Conservation (phyloP, 1,140 invertebrate species). For the Brachionus sp. region DNA sequence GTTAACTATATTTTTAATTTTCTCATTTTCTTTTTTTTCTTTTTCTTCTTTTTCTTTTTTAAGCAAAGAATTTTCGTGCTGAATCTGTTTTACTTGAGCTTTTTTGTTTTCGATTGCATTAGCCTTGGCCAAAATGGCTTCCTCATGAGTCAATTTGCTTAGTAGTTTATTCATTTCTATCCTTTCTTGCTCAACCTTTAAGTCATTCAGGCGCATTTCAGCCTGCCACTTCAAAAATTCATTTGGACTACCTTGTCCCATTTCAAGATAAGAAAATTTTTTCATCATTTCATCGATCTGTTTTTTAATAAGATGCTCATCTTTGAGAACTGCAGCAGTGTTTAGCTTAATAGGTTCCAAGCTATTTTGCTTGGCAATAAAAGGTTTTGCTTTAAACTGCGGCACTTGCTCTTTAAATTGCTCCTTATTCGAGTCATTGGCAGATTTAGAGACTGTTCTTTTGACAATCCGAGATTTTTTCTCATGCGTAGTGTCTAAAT, state of each 20-base stretch:
- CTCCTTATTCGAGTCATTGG: neutral
- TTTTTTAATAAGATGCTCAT: constrained; percentile 57
- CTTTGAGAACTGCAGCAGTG: constrained; percentile 56
- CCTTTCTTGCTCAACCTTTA: constrained; percentile 52
- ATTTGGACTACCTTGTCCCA: constrained; percentile 53
- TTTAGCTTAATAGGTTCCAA: constrained; percentile 58
- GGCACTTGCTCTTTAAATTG: neutral
- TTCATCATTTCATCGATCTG: constrained; percentile 51
- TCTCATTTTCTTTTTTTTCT: constrained; percentile 8
- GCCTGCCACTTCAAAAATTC: constrained; percentile 58
- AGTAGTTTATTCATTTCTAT: constrained; percentile 54
- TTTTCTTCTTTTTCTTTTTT: constrained; percentile 28
- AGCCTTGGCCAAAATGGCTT: constrained; percentile 57
- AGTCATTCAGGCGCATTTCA: constrained; percentile 54
- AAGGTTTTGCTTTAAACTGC: constrained; percentile 38
- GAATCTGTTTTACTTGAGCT: constrained; percentile 53
- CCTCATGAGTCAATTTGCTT: constrained; percentile 59
- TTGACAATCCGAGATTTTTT: constrained; percentile 37
- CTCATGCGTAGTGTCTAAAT: neutral
- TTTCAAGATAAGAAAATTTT: constrained; percentile 50
- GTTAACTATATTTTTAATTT: constrained; percentile 46
- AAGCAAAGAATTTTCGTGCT: constrained; percentile 52
- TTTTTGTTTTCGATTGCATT: constrained; percentile 55
- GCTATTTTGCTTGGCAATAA: constrained; percentile 49
- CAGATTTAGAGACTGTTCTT: neutral